Evolutionary conservation across 2,797 vertebrate genomes (phyloP), one percentile per base, ranked within the genome.

Genomic region (Pangasius krempfi): DNA sequence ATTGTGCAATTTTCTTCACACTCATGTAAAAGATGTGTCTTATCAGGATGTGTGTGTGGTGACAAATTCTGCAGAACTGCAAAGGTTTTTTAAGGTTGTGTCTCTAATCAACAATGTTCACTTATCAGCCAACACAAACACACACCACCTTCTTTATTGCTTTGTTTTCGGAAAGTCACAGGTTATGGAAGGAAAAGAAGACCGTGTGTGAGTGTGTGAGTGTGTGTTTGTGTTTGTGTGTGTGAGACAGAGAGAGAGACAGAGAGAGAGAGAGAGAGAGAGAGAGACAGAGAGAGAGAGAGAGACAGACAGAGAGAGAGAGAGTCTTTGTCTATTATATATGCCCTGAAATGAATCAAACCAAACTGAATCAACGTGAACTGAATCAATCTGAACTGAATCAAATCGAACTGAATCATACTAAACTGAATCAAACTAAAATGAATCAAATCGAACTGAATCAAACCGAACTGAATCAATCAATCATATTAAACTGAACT

Each of bases 41-140:
- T 56, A 56, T 56, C 16, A 47, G 54, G 54, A 13, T 76, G 72
- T 72, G 33, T 44, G 72, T 44, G 40, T 44, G 40, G 40, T 75
- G 72, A 27, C 72, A 75, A 75, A 44, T 8, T 9, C 9, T 44
- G 10, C 40, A 47, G 72, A 75, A 47, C 20, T 25, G 3, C 47
- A 7, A 40, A 60, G 8, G 5, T 44, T 40, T 73, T 70, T 70
- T 70, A 33, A 37, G 30, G 30, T 18, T 70, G 68, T 70, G 68
- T 37, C 27, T 84, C 82, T 52, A 84, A 84, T 84, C 82, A 84
- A n/a, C 62, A 18, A 44, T 47, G 47, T n/a, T 33, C 30, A 25
- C 64, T 70, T 33, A 70, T 85, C 83, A 20, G 83, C 83, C 83
- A 84, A 68, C 25, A 84, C 83, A 84, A 84, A 84, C 83, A 84